Evolutionary conservation across 2,797 vertebrate genomes (phyloP), one percentile per base, ranked within the genome.

Genomic region (Melanotaenia nigrans): DNA sequence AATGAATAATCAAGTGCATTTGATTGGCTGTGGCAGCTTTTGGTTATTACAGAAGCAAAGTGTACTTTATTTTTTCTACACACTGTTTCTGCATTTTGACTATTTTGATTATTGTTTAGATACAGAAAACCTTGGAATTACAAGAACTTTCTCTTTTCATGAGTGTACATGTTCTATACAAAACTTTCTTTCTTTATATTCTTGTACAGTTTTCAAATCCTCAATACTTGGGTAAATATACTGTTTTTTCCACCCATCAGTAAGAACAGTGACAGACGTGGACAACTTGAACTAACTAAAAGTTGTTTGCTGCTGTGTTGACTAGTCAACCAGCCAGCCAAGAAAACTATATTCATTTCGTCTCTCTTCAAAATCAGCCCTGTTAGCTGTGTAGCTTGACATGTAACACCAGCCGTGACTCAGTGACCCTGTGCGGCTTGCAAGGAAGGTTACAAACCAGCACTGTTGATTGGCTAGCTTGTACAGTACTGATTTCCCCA

Each of bases 401-500:
- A 77, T 81, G 72, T 75, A 79, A 83, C 73, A 68, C 75, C 71
- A 69, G 75, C 79, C 35, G 30, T 59, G 80, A 71, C 79, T 81
- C 79, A 51, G 61, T 85, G 86, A 90, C 89, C 88, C 85, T 45
- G 73, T 63, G 77, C 74, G 6, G 45, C 71, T 75, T 35, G 64
- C 33, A 25, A 42, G 68, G 71, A 87, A 82, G 87, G 83, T 84
- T 80, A 78, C 82, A 80, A 68, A 68, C 67, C 49, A 1, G 30
- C 78, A 71, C 57, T 49, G 72, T 75, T 84, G 87, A 88, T 85
- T 90, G 88, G 86, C 82, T 73, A 13, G 66, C 74, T 40, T 57
- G 63, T 74, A 81, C 75, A 77, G 78, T 45, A 77, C 76, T 87
- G 87, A 92, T 92, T 92, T 89, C 91, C 90, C 88, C 72, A 65